Conservation (phyloP, 64 coral and sea anemone genomes). For the Exaiptasia diaphana region DNA sequence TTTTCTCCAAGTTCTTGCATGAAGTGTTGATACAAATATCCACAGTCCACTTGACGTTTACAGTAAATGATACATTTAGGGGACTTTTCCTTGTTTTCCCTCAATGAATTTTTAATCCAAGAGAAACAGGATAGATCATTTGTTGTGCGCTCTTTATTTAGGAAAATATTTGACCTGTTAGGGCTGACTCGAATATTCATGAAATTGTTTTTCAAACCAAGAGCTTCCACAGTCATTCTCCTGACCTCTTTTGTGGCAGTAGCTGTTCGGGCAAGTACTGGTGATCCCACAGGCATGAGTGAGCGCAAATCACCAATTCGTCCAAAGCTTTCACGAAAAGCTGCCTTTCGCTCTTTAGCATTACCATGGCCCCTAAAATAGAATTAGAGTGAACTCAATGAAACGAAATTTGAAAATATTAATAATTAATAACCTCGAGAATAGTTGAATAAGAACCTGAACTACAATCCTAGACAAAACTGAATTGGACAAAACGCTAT, state of each 20-base stretch:
- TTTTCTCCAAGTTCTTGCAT: slow-evolving; percentile 4
- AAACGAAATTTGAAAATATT: too few relatives aligned
- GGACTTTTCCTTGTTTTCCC: neutral
- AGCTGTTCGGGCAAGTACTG: slow-evolving; percentile 42
- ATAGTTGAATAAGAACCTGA: too few relatives aligned
- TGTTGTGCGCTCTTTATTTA: slow-evolving; percentile 12
- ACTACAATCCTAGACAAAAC: too few relatives aligned
- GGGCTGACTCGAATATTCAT: slow-evolving; percentile 12
- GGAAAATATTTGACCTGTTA: slow-evolving; percentile 43
- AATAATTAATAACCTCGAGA: too few relatives aligned
- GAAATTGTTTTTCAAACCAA: slow-evolving; percentile 3
- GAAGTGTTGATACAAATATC: slow-evolving; percentile 14
- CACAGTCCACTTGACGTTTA: slow-evolving; percentile 63
- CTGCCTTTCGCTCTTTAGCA: neutral
- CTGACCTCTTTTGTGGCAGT: slow-evolving; percentile 5
- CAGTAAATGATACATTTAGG: slow-evolving; percentile 41
- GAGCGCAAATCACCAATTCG: neutral
- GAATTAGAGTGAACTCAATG: too few relatives aligned
- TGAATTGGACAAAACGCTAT: too few relatives aligned
- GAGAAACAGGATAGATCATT: neutral
- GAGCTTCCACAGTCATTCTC: neutral
- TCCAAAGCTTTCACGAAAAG: neutral
- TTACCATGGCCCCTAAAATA: neutral
- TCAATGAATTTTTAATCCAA: neutral
- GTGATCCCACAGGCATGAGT: neutral